Percentiles rank a stretch among this genome's conserved stretches.
Conservation (phyloP, 2,797 vertebrate species). For the Lateolabrax maculatus region DNA sequence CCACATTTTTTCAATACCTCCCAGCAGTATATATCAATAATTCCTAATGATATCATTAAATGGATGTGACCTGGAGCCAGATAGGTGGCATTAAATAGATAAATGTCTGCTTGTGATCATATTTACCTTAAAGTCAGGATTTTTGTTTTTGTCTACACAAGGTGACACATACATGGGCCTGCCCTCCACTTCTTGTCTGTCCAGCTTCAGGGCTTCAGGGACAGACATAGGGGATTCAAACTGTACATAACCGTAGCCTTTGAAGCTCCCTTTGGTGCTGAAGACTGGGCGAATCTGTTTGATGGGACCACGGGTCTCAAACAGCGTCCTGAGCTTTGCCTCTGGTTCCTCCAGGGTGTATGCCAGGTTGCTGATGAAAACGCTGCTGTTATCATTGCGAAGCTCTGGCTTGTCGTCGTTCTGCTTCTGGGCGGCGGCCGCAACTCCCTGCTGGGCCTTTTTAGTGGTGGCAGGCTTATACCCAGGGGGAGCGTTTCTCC, state of each 20-base stretch:
- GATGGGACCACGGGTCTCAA: conserved; percentile 90
- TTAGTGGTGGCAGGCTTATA: conserved; percentile 62
- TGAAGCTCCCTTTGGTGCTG: conserved; percentile 89
- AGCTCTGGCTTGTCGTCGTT: conserved; percentile 86
- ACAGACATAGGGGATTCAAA: conserved; percentile 88
- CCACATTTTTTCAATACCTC: neutral
- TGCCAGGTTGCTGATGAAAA: conserved; percentile 96
- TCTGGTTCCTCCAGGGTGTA: conserved; percentile 92
- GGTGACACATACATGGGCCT: conserved; percentile 98
- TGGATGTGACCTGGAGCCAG: no score
- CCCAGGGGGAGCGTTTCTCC: conserved; percentile 71
- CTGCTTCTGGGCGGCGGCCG: conserved; percentile 57
- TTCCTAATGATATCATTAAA: neutral
- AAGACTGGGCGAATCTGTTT: conserved; percentile 89
- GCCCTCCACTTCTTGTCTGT: conserved; percentile 90
- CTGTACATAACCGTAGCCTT: conserved; percentile 95
- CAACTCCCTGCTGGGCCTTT: conserved; percentile 78
- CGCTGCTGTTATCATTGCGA: conserved; percentile 89
- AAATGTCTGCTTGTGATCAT: neutral
- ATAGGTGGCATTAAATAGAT: neutral
- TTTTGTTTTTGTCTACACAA: conserved; percentile 96
- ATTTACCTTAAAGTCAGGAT: conserved; percentile 95
- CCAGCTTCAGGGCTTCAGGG: conserved; percentile 89
- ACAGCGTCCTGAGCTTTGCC: conserved; percentile 86
- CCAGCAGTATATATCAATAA: neutral